A percentile compares a stretch with the other conserved stretches of the same genome.
These are phyloP conservation scores for Helicorthomorpha holstii DNA, from an alignment of 1,140 invertebrate genomes.

Conservation along the genomic window DNA sequence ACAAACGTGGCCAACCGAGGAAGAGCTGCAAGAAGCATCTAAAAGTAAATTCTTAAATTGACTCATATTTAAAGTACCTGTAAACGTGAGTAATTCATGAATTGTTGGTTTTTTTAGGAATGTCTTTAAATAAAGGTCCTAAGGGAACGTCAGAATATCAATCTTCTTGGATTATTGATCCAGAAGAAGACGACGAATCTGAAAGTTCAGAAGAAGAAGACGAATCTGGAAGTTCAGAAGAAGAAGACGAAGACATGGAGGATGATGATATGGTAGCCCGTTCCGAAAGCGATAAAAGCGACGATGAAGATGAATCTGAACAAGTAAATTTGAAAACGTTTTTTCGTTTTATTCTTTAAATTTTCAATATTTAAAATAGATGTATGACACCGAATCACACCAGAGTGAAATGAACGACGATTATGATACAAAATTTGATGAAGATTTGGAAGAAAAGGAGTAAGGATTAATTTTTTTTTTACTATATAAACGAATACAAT, in stretches of 20 bases:
- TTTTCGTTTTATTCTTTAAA: not conserved
- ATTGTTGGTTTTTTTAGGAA: conserved; percentile 22
- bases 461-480: conserved; percentile 21
- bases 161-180: conserved; percentile 81
- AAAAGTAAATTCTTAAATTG: conserved; percentile 19
- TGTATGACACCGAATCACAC: too few species aligned
- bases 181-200: conserved; percentile 30
- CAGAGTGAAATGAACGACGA: too few species aligned
- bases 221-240: conserved; percentile 14
- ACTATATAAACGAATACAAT: not conserved
- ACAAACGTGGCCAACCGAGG: conserved; percentile 88
- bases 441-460: conserved; percentile 41
- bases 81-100: not conserved
- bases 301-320: conserved; percentile 11
- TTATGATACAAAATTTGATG: conserved; percentile 29
- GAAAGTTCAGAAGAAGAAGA: conserved; percentile 15
- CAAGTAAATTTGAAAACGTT: conserved; percentile 7
- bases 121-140: conserved; percentile 61
- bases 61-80: not conserved
- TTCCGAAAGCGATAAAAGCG: conserved; percentile 6
- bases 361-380: not conserved
- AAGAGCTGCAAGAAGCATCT: conserved; percentile 57
- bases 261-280: conserved; percentile 4
- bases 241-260: conserved; percentile 19
- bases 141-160: conserved; percentile 94